Conservation (phyloP, 2,113 vertebrate species). For the Phyllopteryx taeniolatus region DNA sequence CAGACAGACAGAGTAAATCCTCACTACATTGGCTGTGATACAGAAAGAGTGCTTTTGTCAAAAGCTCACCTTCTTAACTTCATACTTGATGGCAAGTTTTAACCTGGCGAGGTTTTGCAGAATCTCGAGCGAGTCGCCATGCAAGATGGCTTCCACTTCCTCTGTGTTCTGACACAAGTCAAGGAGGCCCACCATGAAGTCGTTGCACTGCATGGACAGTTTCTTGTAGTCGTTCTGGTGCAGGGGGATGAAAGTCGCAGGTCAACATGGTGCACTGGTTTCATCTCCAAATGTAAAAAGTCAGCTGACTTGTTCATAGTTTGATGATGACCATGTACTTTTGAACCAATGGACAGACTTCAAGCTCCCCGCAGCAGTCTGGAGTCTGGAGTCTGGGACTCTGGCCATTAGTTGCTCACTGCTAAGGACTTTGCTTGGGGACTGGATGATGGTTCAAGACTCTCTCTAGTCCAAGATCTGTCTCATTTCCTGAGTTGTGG, state of each 20-base stretch:
- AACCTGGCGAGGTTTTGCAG: slow-evolving; percentile 86
- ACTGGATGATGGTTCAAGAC: too few relatives aligned
- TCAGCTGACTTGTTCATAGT: neutral
- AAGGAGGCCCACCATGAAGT: slow-evolving; percentile 93
- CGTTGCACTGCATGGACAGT: slow-evolving; percentile 94
- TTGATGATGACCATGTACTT: neutral
- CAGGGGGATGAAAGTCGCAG: slow-evolving; percentile 6
- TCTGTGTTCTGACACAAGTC: slow-evolving; percentile 94
- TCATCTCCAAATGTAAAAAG: neutral
- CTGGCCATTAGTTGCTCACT: neutral
- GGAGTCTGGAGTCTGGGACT: neutral
- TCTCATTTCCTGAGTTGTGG: too few relatives aligned
- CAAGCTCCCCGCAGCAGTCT: neutral
- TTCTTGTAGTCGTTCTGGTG: slow-evolving; percentile 92
- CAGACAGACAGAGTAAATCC: slow-evolving; percentile 60
- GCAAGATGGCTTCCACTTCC: slow-evolving; percentile 92
- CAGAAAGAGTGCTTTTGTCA: neutral
- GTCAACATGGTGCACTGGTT: neutral
- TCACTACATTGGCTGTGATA: slow-evolving; percentile 79
- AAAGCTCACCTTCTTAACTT: slow-evolving; percentile 88
- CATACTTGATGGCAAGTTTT: slow-evolving; percentile 95
- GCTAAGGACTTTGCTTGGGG: too few relatives aligned
- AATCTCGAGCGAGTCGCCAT: slow-evolving; percentile 74
- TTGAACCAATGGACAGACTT: neutral
- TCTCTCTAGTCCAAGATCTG: too few relatives aligned